These are phyloP conservation scores for Phania funesta DNA, from an alignment of 2,888 invertebrate species.

Conservation along the genomic window DNA sequence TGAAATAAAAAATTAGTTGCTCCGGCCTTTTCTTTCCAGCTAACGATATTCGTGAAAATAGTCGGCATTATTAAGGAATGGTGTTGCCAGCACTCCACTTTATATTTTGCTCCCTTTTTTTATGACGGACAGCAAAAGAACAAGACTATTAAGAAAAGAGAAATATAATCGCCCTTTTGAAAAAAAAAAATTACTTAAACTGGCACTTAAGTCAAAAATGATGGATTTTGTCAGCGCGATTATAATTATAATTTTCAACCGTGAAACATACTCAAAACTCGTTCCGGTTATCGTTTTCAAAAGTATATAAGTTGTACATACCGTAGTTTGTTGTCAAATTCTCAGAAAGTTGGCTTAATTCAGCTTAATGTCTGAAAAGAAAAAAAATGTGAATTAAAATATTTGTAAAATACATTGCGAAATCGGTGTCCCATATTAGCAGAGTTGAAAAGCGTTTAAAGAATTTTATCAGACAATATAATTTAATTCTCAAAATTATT, in stretches of 20 bases:
- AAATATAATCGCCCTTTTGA: too few relatives aligned
- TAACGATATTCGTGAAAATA: background rate
- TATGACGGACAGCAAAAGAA: background rate
- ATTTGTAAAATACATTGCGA: background rate
- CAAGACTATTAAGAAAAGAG: background rate
- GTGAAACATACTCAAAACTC: conserved; percentile 50
- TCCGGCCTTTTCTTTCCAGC: background rate
- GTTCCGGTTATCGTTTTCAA: background rate
- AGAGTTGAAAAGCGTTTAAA: too few relatives aligned
- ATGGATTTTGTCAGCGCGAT: background rate
- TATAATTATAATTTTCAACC: too few relatives aligned
- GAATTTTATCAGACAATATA: too few relatives aligned
- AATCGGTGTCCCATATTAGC: too few relatives aligned
- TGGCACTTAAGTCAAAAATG: background rate
- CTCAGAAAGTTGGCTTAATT: background rate
- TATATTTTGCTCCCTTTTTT: too few relatives aligned
- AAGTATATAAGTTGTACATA: conserved; percentile 38
- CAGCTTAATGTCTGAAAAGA: conserved; percentile 33
- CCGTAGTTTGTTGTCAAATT: conserved; percentile 21
- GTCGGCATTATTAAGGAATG: background rate
- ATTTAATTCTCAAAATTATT: too few relatives aligned
- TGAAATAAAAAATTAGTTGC: too few relatives aligned
- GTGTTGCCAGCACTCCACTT: background rate
- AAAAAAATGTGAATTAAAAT: background rate
- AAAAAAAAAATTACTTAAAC: background rate